These are phyloP conservation scores for Pomacea maculata DNA, from an alignment of 1,140 invertebrate species.

Conservation along the genomic window DNA sequence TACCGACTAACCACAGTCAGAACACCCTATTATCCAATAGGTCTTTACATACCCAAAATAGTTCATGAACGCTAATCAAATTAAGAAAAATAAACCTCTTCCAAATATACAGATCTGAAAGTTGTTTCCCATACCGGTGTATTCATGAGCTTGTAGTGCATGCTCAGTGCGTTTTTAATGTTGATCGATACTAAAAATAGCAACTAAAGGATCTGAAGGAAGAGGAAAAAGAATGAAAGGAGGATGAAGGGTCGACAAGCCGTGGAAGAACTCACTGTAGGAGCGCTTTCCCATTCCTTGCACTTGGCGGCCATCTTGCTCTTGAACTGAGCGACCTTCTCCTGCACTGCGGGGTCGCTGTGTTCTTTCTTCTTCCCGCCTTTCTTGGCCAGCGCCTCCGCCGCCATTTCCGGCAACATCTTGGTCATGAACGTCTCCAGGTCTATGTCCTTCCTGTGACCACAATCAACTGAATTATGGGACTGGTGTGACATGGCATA, in stretches of 20 bases:
- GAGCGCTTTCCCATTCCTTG: not conserved
- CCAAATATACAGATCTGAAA: not conserved
- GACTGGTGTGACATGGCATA: too few species aligned
- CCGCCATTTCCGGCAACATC: constrained; percentile 4
- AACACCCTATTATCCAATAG: too few species aligned
- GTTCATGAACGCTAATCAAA: not conserved
- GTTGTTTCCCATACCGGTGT: not conserved
- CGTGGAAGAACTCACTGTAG: not conserved
- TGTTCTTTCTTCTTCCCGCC: not conserved
- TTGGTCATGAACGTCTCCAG: constrained; percentile 4
- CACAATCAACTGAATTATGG: not conserved
- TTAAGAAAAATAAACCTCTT: not conserved
- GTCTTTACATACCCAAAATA: too few species aligned
- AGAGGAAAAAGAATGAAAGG: too few species aligned
- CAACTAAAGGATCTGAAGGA: not conserved
- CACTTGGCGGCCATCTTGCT: not conserved
- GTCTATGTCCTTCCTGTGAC: constrained; percentile 10
- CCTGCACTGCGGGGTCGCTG: not conserved
- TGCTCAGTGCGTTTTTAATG: not conserved
- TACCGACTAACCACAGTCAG: too few species aligned
- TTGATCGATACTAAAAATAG: not conserved
- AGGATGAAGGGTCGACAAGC: not conserved
- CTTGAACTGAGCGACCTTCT: constrained; percentile 8
- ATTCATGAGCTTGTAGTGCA: not conserved
- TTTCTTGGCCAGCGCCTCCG: not conserved